Percentiles rank a stretch among this genome's conserved stretches.
phyloP scores from a whole-genome alignment of 2,888 invertebrate species.

The Synanthedon andrenaeformis region DNA sequence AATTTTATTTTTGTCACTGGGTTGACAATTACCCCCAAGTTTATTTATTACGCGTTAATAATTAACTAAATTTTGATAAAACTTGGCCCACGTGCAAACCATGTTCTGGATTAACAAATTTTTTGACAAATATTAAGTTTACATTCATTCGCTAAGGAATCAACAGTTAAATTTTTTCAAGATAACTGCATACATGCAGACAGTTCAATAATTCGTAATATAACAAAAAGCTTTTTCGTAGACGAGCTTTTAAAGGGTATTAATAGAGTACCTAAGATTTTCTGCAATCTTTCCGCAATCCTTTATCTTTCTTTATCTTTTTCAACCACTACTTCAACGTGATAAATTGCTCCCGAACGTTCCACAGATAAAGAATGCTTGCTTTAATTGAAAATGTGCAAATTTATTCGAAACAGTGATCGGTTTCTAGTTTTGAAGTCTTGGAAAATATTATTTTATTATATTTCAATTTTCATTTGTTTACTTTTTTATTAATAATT shows the following conservation, averaged over 20 bases:
- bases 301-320: slow-evolving; percentile 3
- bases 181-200: no score
- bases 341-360: slow-evolving; percentile 15
- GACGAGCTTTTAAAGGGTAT: background rate
- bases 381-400: background rate
- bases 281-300: background rate
- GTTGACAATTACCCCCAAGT: no score
- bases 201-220: background rate
- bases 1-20: no score
- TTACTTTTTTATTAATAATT: no score
- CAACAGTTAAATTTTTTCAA: no score
- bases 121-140: no score
- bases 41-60: background rate
- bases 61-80: background rate
- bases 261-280: background rate
- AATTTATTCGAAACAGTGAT: background rate
- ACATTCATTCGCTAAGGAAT: no score
- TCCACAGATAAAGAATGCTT: background rate
- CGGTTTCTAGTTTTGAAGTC: no score
- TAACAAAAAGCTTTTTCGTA: background rate
- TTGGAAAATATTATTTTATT: no score
- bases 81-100: background rate
- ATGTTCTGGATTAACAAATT: no score
- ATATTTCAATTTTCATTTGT: no score
- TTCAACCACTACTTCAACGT: slow-evolving; percentile 6